A percentile compares a stretch with the other conserved stretches of the same genome.
Conservation (phyloP, 2,797 vertebrate genomes). For the Pangasius mekongensis region DNA sequence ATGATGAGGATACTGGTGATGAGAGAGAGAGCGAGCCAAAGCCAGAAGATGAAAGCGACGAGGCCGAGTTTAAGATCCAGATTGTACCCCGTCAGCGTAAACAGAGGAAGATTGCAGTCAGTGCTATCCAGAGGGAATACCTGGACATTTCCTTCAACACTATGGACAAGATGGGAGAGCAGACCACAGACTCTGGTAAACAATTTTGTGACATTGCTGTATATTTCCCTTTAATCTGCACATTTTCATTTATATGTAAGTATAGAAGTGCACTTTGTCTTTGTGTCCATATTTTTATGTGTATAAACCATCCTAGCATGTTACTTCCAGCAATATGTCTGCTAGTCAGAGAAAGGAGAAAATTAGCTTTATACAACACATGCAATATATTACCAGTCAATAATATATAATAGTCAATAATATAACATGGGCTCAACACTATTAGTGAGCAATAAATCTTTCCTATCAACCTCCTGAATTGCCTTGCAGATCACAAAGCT, state of each 20-base stretch:
- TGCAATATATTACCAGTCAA: not conserved
- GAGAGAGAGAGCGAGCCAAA: slow-evolving; percentile 85
- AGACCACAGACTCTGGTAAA: slow-evolving; percentile 86
- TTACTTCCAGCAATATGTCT: not conserved
- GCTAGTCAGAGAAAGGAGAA: not conserved
- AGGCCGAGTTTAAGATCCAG: slow-evolving; percentile 97
- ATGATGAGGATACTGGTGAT: slow-evolving; percentile 82
- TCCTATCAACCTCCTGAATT: slow-evolving; percentile 64
- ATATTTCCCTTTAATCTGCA: slow-evolving; percentile 43
- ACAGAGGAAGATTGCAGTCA: slow-evolving; percentile 97
- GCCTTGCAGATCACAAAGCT: slow-evolving; percentile 87
- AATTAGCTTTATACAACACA: not conserved
- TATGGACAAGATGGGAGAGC: slow-evolving; percentile 90
- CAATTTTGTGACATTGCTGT: not conserved
- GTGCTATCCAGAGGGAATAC: slow-evolving; percentile 98
- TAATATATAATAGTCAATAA: not conserved
- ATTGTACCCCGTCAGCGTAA: slow-evolving; percentile 96
- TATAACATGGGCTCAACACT: not conserved
- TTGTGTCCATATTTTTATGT: slow-evolving; percentile 2
- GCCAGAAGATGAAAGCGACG: slow-evolving; percentile 78
- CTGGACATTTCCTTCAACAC: slow-evolving; percentile 96
- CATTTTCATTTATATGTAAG: not conserved
- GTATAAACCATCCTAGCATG: not conserved
- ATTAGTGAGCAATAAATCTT: slow-evolving; percentile 17
- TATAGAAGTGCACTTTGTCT: not conserved